Conservation (phyloP, 2,113 vertebrate genomes). For the Toxostoma redivivum region DNA sequence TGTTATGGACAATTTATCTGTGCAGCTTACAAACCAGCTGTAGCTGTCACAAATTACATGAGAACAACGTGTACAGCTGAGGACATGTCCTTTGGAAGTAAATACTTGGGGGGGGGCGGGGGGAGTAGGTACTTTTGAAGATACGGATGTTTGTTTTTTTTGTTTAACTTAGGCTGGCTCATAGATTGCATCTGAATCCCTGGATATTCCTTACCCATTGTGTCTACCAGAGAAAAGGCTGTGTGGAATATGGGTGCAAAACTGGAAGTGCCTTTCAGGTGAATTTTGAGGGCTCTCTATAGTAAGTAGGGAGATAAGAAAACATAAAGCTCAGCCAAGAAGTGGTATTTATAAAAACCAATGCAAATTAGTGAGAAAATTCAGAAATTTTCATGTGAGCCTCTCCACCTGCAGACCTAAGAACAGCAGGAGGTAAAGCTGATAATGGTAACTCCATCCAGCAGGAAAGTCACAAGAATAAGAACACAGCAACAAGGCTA, state of each 20-base stretch:
- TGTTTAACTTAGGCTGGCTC: neutral
- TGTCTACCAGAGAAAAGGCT: fast-evolving
- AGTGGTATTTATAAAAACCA: neutral
- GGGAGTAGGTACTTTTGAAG: neutral
- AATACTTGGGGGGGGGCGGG: neutral
- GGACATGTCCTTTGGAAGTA: neutral
- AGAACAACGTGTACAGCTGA: neutral
- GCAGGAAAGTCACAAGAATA: neutral
- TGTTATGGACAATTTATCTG: no score
- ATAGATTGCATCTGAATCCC: neutral
- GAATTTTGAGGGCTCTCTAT: neutral
- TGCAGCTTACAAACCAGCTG: no score
- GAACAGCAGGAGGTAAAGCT: neutral
- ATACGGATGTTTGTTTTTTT: neutral
- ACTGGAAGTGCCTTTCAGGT: neutral
- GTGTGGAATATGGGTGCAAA: neutral
- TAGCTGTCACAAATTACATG: no score
- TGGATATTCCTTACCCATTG: neutral
- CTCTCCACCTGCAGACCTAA: neutral
- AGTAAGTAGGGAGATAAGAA: neutral
- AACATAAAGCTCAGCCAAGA: neutral
- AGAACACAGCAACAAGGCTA: neutral
- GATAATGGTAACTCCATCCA: neutral
- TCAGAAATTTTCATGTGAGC: neutral
- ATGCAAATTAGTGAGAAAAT: neutral